Evolutionary conservation across 2,797 vertebrate species (phyloP), one percentile per base, ranked within the genome.

Genomic region (Scarus forsteni): DNA sequence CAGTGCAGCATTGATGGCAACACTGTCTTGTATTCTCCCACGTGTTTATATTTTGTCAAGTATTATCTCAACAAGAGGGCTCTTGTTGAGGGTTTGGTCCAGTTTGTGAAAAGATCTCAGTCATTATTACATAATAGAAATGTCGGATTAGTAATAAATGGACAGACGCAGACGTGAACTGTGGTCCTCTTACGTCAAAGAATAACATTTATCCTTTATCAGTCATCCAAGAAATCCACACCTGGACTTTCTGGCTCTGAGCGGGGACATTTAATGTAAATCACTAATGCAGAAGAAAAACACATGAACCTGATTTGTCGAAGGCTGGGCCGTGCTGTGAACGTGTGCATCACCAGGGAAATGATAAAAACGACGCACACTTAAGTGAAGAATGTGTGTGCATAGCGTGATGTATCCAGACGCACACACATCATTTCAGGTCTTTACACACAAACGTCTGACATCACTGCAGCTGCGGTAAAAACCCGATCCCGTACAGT

Each of bases 401-500:
- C 11, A 12, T 57, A 39, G 53, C 46, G 43, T 55, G 64, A 14
- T 52, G 16, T 51, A 18, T 39, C 16, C 48, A 34, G 6, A 48
- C 53, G 7, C 51, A 39, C 27, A 56, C 40, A 51, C 45, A 46
- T 12, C 10, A 59, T 14, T 54, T 65, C 57, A 18, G 19, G 12
- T 39, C 39, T 44, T 46, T 65, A 72, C 70, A 57, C 75, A 82
- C 66, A 70, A 45, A 61, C 8, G 59, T 40, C 75, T 88, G 88
- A 88, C 86, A 85, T 92, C 89, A 90, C 80, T 80, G 76, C 81
- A 88, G 90, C 76, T 92, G 87, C 63, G 76, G 70, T 70, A 59
- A 79, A 74, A 90, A 88, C 70, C 75, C 56, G 86, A 90, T 89
- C 83, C 79, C 59, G 72, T 62, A 71, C 85, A 73, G 60, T 76